Evolutionary conservation across 2,888 invertebrate genomes (phyloP).

Genomic region (Trissolcus japonicus): DNA sequence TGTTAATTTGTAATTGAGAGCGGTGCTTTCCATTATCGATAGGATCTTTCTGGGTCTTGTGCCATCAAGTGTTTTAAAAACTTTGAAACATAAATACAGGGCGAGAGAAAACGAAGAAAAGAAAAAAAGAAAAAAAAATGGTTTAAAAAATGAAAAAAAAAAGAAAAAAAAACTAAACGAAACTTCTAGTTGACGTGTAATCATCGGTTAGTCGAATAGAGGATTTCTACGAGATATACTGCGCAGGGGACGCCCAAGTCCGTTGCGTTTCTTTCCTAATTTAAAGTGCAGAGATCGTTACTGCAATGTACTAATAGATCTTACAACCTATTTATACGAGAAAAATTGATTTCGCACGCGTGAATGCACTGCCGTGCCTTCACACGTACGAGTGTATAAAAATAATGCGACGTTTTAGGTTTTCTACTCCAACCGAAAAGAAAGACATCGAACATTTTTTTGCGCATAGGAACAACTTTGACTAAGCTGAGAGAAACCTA

Average conservation of each 20-base stretch:
- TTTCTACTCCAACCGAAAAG: constrained; percentile 7
- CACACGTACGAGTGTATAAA: constrained; percentile 9
- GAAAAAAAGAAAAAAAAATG: not conserved
- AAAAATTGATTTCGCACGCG: not conserved
- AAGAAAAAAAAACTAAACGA: constrained; percentile 60
- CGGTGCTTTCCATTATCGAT: constrained; percentile 43
- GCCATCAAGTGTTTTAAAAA: constrained; percentile 36
- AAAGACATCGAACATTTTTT: constrained; percentile 28
- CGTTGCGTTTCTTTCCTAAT: constrained; percentile 56
- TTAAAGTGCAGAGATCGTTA: constrained; percentile 52
- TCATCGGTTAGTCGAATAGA: constrained; percentile 67
- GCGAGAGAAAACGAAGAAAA: not conserved
- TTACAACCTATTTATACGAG: constrained; percentile 54
- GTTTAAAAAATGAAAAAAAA: constrained; percentile 26
- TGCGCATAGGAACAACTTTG: not conserved
- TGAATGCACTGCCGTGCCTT: not conserved
- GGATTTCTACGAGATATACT: constrained; percentile 54
- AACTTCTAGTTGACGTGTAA: constrained; percentile 66
- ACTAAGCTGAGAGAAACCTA: not conserved
- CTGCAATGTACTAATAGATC: constrained; percentile 57
- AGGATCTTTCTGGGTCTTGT: constrained; percentile 22
- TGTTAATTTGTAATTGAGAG: constrained; percentile 3
- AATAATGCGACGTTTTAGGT: constrained; percentile 22
- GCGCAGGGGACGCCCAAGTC: constrained; percentile 10
- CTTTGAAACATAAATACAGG: constrained; percentile 11